Conservation (phyloP, 2,797 vertebrate genomes). For the Fratercula arctica region DNA sequence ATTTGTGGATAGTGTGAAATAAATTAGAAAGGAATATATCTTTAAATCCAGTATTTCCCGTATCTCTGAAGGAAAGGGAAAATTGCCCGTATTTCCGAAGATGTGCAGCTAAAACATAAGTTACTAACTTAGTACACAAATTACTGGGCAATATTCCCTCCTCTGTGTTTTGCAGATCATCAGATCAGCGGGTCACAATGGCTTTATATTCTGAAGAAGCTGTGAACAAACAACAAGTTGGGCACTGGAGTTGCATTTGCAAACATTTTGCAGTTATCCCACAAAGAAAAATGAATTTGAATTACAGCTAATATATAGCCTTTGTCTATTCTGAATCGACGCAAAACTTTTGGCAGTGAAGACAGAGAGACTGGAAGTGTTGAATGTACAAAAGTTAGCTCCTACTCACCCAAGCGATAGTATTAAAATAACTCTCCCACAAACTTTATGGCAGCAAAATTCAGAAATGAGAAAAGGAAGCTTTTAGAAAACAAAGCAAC, state of each 20-base stretch:
- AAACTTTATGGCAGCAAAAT: constrained; percentile 1
- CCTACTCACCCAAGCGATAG: constrained; percentile 8
- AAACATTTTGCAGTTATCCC: constrained; percentile 28
- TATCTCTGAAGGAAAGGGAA: background rate
- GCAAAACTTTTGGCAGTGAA: background rate
- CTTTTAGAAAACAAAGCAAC: constrained; percentile 10
- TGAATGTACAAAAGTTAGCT: background rate
- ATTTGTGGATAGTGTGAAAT: background rate
- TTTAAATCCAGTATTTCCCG: background rate
- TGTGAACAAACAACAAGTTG: constrained; percentile 35
- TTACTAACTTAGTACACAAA: background rate
- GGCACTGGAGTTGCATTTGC: background rate
- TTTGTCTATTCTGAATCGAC: background rate
- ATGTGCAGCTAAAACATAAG: background rate
- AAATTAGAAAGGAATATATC: background rate
- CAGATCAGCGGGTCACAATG: constrained; percentile 9
- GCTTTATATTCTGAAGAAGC: background rate
- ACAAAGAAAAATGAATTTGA: background rate
- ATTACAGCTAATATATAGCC: background rate
- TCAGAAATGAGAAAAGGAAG: background rate
- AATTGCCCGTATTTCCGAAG: background rate
- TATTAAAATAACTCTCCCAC: background rate
- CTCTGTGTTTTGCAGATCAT: background rate
- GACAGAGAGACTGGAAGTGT: background rate
- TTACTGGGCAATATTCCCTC: background rate